Base-by-base conservation (phyloP, 2,888 invertebrate species). In the Heteropelma amictum region DNA sequence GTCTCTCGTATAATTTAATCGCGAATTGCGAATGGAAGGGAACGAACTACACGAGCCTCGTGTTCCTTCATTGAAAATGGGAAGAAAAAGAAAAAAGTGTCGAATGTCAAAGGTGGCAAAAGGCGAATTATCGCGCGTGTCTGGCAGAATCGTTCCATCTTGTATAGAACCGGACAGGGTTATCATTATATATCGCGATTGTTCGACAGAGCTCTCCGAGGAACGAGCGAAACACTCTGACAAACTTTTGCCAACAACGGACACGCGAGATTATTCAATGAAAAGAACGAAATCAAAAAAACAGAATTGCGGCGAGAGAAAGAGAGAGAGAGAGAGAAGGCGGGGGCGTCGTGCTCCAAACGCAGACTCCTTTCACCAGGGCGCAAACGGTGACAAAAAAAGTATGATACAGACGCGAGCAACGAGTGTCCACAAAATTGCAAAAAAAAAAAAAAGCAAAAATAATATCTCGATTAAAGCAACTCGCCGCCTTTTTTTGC, bases 351-450 rank as follows among this genome's bases (percentile, higher is more conserved):
- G 12, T n/a, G 47, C 7, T 47, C 12, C 38, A 8, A 38, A 23
- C 21, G n/a, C 10, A 17, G 26, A 47, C 12, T n/a, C 61, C 61
- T 47, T 61, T 61, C 61, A 61, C 61, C 47, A 3, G 21, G 12
- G 3, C 12, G 12, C 19, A 7, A 14, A 30, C 7, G 42, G n/a
- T 7, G 17, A 45, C 6, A 40, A 42, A 30, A 14, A 40, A 42
- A 23, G 42, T 10, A n/a, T n/a, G n/a, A n/a, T 40, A 56, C 23
- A 10, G 8, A 21, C 19, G 19, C 21, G 35, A 49, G n/a, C 14
- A 38, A 12, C 12, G 4, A 19, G 8, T 42, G 19, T 42, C 1
- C 2, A 19, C 19, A 53, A 21, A 8, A 6, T 19, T 21, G 21
- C 0, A 3, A 14, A n/a, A 28, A 14, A 19, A 8, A 7, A 30